Evolutionary conservation across 2,888 invertebrate genomes (phyloP).

Genomic region (Epirrhoe alternata): DNA sequence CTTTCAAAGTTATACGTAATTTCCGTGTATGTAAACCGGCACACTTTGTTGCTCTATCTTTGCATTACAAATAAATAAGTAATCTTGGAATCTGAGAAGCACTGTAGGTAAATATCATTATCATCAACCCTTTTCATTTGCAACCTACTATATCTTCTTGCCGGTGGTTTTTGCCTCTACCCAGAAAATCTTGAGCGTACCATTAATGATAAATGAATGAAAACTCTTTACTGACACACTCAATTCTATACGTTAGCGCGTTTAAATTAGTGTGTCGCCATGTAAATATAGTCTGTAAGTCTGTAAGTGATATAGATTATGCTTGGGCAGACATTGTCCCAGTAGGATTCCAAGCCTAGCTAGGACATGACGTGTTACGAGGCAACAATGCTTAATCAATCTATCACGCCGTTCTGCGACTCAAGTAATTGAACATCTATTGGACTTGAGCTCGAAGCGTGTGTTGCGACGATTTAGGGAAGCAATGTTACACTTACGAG

Average conservation of each 20-base stretch:
- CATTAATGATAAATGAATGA: no score
- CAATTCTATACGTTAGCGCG: no score
- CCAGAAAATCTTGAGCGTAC: no score
- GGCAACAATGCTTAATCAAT: slow-evolving; percentile 35
- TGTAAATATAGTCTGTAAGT: no score
- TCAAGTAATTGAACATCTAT: slow-evolving; percentile 11
- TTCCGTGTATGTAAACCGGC: neutral
- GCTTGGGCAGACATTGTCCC: neutral
- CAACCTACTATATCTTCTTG: no score
- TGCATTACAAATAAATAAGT: neutral
- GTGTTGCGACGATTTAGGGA: neutral
- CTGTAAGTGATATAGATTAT: neutral
- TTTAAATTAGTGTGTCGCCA: no score
- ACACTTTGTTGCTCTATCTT: neutral
- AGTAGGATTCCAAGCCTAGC: neutral
- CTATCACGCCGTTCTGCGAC: slow-evolving; percentile 9
- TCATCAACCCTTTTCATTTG: no score
- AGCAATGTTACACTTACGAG: neutral
- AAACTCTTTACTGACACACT: no score
- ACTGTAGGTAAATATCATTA: neutral
- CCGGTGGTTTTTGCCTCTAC: no score
- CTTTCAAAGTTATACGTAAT: neutral
- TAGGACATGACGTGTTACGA: slow-evolving; percentile 9
- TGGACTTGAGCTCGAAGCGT: slow-evolving; percentile 5
- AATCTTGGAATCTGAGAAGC: neutral